Evolutionary conservation across 1,140 invertebrate species (phyloP).

Genomic region (Microvelia longipes): DNA sequence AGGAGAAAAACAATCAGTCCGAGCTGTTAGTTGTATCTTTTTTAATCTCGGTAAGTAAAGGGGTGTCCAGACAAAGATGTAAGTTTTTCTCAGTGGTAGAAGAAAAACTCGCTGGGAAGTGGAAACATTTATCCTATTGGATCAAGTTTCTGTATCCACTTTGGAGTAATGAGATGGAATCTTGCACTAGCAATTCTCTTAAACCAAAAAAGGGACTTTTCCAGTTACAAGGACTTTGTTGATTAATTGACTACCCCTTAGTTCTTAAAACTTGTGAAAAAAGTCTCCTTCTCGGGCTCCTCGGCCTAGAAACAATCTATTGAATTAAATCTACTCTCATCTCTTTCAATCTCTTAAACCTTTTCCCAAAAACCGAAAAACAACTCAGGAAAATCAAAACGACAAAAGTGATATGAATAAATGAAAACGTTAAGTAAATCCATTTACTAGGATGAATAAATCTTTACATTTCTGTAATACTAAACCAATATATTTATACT

Average conservation of each 20-base stretch:
- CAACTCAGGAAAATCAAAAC: too few relatives aligned
- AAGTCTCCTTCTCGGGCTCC: too few relatives aligned
- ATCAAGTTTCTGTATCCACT: conserved; percentile 18
- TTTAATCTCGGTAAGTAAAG: conserved; percentile 17
- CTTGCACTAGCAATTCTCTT: background rate
- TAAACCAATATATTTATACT: too few relatives aligned
- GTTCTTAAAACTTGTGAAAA: too few relatives aligned
- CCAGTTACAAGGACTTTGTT: background rate
- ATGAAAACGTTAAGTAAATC: too few relatives aligned
- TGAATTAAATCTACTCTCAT: too few relatives aligned
- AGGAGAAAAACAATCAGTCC: background rate
- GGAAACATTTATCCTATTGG: conserved; percentile 14
- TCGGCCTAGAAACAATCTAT: too few relatives aligned
- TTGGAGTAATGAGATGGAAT: conserved; percentile 14
- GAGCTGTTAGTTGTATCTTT: conserved; percentile 12
- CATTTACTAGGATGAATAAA: too few relatives aligned
- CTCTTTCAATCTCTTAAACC: too few relatives aligned
- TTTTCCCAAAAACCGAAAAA: too few relatives aligned
- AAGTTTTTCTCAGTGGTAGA: background rate
- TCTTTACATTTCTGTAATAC: too few relatives aligned
- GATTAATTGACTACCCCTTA: conserved; percentile 9
- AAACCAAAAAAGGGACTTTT: background rate
- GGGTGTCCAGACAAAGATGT: background rate
- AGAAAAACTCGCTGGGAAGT: background rate
- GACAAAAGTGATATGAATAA: too few relatives aligned